These are phyloP conservation scores for Autographa pulchrina DNA, from an alignment of 2,888 invertebrate species.

Conservation along the genomic window DNA sequence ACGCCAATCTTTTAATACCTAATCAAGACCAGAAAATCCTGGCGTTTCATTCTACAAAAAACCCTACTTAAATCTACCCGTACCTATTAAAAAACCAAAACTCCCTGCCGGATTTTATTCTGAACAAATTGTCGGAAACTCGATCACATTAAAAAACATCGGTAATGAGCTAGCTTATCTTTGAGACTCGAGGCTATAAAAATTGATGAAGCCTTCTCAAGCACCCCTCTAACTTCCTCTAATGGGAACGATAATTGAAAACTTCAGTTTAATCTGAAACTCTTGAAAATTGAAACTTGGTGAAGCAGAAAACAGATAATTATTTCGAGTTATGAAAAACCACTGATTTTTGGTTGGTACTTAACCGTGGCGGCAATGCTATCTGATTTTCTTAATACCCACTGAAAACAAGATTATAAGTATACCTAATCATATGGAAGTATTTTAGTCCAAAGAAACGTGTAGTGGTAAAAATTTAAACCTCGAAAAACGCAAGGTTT, in stretches of 20 bases:
- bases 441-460: too few relatives aligned
- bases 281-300: conserved; percentile 78
- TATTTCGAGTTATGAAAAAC: conserved; percentile 68
- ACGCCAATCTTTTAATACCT: background rate
- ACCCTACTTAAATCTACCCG: background rate
- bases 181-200: conserved; percentile 69
- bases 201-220: conserved; percentile 75
- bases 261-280: conserved; percentile 80
- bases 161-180: conserved; percentile 75
- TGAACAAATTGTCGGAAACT: conserved; percentile 54
- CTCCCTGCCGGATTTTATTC: conserved; percentile 44
- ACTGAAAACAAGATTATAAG: background rate
- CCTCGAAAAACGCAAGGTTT: too few relatives aligned
- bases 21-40: background rate
- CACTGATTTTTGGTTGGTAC: conserved; percentile 33
- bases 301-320: conserved; percentile 73
- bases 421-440: too few relatives aligned
- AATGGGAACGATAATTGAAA: conserved; percentile 83
- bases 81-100: conserved; percentile 5
- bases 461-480: too few relatives aligned
- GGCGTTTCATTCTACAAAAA: background rate
- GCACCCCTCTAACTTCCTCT: conserved; percentile 67
- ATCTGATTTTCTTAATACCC: conserved; percentile 17
- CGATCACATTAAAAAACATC: conserved; percentile 65
- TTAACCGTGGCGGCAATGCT: background rate